Evolutionary conservation across 2,797 vertebrate genomes (phyloP), one percentile per base, ranked within the genome.

Genomic region (Leuciscus waleckii): DNA sequence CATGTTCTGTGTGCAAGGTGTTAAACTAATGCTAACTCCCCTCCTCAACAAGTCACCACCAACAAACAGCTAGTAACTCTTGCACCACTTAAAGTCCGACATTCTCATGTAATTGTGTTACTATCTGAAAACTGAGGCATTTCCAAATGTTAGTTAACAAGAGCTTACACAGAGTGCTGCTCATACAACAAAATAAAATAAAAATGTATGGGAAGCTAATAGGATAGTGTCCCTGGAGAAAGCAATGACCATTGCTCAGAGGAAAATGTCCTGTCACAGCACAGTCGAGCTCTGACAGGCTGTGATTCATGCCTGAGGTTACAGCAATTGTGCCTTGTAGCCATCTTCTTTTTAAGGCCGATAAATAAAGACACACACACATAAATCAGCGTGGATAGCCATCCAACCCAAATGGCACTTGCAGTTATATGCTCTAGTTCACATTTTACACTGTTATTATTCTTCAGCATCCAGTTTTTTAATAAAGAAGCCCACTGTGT

Each of bases 391-490:
- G 0, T 58, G 61, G 26, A 77, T 70, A 75, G 85, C 46, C 35
- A 51, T 69, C 37, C 76, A 58, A 83, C 78, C 17, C 23, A 43
- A 74, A 43, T 37, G 2, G 63, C 14, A 70, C 61, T 51, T 90
- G 90, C 91, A 88, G 90, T 92, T 93, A 92, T 93, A 90, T 17
- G 89, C 86, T 92, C 92, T 92, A 92, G 93, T 90, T 92, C 93
- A 94, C 92, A 91, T 88, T 87, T 92, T 92, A 92, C 94, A 94
- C 94, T 93, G 93, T 93, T 94, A 93, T 94, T 94, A 93, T 93
- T 92, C 92, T 85, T n/a, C 81, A 61, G 87, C 91, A 90, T 93
- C 93, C 90, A 93, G 93, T 92, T 84, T 85, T 93, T 94, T 92
- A 91, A 92, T 94, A 93, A 94, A 92, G 91, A 92, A 92, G 86